Evolutionary conservation across 2,888 invertebrate species (phyloP).

Genomic region (Drosophila colorata): DNA sequence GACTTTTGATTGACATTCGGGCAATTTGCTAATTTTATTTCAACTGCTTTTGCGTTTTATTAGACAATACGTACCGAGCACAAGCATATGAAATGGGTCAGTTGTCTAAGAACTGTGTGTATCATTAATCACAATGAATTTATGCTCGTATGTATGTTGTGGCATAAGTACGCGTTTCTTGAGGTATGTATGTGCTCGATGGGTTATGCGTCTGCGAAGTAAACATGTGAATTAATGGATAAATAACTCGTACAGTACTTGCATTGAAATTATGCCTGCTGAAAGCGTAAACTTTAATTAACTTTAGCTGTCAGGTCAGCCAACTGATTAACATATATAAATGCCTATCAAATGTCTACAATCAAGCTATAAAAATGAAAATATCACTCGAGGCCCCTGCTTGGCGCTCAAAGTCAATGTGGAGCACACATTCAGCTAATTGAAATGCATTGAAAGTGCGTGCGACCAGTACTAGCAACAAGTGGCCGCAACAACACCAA

Average conservation of each 20-base stretch:
- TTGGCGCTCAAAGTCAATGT: slow-evolving; percentile 71
- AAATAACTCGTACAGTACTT: slow-evolving; percentile 30
- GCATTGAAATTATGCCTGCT: slow-evolving; percentile 34
- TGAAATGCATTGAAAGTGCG: slow-evolving; percentile 81
- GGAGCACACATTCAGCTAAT: slow-evolving; percentile 67
- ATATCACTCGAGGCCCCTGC: slow-evolving; percentile 52
- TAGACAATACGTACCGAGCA: slow-evolving; percentile 29
- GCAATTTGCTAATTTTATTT: slow-evolving; percentile 78
- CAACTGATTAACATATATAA: slow-evolving; percentile 76
- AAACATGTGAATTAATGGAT: slow-evolving; percentile 71
- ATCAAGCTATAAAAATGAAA: slow-evolving; percentile 73
- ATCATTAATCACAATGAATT: slow-evolving; percentile 76
- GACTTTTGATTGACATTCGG: slow-evolving; percentile 77
- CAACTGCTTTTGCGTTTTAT: slow-evolving; percentile 41
- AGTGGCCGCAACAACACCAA: slow-evolving; percentile 32
- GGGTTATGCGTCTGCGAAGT: slow-evolving; percentile 26
- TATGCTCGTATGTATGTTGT: slow-evolving; percentile 10
- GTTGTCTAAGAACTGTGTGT: slow-evolving; percentile 32
- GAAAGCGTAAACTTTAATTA: slow-evolving; percentile 70
- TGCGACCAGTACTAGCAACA: slow-evolving; percentile 58
- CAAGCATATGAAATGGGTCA: slow-evolving; percentile 55
- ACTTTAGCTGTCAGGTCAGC: slow-evolving; percentile 73
- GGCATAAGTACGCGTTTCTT: not conserved
- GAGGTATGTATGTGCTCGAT: not conserved
- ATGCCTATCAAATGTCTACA: slow-evolving; percentile 76